Base-by-base conservation (phyloP, 2,888 invertebrate species). In the Trisateles emortualis region DNA sequence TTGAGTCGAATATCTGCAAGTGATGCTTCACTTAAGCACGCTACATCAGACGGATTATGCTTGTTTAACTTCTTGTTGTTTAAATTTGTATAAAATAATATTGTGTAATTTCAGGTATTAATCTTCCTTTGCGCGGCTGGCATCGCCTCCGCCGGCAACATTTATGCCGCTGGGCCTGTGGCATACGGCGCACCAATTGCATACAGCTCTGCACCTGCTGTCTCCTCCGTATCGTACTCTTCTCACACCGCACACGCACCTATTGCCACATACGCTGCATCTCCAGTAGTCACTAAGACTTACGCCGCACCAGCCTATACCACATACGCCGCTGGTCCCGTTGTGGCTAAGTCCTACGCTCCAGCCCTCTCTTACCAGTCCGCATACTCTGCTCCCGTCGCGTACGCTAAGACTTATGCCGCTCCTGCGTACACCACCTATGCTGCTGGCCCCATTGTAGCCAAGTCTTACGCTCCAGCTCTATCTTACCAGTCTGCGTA, bases 101-200 rank as follows among this genome's bases (percentile, higher is more conserved):
- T 40, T 35, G 10, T 19, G 0, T 45, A 13, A 40, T 43, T 45
- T 47, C 72, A 91, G 94, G 86, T 94, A 61, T 77, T 95, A 66
- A 81, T 94, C 49, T 83, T 95, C 76, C 88, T 93, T 76, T 93
- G 94, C 77, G 87, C 92, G 71, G 92, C 94, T 83, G 94, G 94
- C 70, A 89, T 93, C 62, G 94, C 94, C 72, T 93, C 93, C 75
- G 95, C 95, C 48, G 95, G 95, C 59, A 78, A 92, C 68, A 79
- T 95, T 10, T 79, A 87, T 52, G 87, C 81, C 19, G 87, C 86
- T 22, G 63, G 59, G 0, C 84, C 84, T 0, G 74, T 86, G 14
- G 79, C 87, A 1, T 94, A 94, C 51, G 19, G 87, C 41, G 87
- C 87, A 22, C 86, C 86, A n/a, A 78, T 89, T 40, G 83, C 88